A percentile compares a stretch with the other conserved stretches of the same genome.
These are phyloP conservation scores for Invenusta paracnida DNA, from an alignment of 2,888 invertebrate species.

Conservation along the genomic window DNA sequence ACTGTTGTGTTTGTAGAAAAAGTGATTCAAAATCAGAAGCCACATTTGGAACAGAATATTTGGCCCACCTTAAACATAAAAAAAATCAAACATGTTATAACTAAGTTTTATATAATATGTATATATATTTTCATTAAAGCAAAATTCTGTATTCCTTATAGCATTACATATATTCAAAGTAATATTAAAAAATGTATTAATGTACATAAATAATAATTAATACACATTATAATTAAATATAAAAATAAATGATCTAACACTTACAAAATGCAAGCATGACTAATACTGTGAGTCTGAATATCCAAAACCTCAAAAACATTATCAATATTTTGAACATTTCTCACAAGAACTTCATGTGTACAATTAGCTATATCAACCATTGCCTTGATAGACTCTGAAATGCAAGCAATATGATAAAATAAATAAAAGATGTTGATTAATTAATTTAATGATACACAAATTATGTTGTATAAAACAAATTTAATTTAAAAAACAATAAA, in stretches of 20 bases:
- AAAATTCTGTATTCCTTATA: too few relatives aligned
- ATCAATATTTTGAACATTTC: slow-evolving; percentile 14
- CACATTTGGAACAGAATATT: neutral
- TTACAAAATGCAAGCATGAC: neutral
- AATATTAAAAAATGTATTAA: too few relatives aligned
- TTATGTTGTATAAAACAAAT: too few relatives aligned
- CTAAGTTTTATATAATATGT: neutral
- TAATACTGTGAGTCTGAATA: neutral
- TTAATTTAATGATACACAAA: too few relatives aligned
- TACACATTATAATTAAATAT: too few relatives aligned
- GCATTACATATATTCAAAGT: too few relatives aligned
- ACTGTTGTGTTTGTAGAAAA: neutral
- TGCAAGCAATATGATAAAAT: too few relatives aligned
- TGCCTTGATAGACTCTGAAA: neutral
- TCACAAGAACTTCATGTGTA: neutral
- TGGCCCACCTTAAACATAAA: neutral
- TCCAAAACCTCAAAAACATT: neutral
- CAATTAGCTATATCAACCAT: neutral
- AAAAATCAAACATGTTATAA: neutral
- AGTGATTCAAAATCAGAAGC: neutral
- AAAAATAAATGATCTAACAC: neutral
- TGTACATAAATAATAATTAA: too few relatives aligned
- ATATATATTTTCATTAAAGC: too few relatives aligned
- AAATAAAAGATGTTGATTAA: too few relatives aligned
- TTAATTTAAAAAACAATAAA: too few relatives aligned